A percentile compares a stretch with the other conserved stretches of the same genome.
Conservation (phyloP, 2,113 vertebrate species). For the Diadophis punctatus region DNA sequence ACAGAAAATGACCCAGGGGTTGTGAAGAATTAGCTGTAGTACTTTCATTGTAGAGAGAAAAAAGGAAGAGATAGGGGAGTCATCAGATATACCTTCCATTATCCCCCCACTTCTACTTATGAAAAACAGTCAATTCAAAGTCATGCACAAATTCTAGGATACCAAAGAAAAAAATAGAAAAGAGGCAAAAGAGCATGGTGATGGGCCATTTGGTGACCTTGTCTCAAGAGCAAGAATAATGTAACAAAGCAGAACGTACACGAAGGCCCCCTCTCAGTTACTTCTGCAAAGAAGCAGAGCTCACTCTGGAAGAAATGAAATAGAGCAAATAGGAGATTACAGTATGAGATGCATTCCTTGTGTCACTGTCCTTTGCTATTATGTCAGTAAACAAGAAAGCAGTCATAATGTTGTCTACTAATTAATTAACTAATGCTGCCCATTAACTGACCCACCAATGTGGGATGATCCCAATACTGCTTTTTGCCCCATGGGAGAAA, state of each 20-base stretch:
- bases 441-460: not conserved
- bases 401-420: not conserved
- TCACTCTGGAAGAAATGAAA: not conserved
- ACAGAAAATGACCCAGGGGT: not conserved
- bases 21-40: not conserved
- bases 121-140: not conserved
- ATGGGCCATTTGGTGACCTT: not conserved
- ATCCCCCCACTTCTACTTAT: not conserved
- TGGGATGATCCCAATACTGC: not conserved
- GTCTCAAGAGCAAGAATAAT: not conserved
- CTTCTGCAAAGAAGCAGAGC: not conserved
- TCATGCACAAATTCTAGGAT: not conserved
- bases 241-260: not conserved
- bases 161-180: not conserved
- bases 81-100: not conserved
- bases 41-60: not conserved
- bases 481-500: not conserved
- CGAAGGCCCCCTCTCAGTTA: not conserved
- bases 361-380: not conserved
- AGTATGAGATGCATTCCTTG: not conserved
- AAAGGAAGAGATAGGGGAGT: not conserved
- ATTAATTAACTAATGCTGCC: not conserved
- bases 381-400: not conserved
- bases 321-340: not conserved
- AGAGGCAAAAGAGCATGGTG: not conserved